A percentile compares a stretch with the other conserved stretches of the same genome.
Evolutionary conservation across 2,797 vertebrate species (phyloP).

Genomic region (Crossoptilon crossoptilon): DNA sequence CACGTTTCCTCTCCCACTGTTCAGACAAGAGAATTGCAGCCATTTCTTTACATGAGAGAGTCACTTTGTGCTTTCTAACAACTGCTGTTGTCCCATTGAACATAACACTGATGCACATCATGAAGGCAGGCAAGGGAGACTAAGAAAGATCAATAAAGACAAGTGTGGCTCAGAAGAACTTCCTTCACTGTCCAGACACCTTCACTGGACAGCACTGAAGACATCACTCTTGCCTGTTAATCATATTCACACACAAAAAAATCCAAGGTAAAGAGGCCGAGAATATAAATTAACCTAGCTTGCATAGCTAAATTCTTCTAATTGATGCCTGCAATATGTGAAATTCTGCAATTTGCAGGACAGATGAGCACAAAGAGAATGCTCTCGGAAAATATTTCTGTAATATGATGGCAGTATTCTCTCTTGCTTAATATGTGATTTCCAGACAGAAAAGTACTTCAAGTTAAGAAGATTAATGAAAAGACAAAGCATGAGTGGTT

Average conservation of each 20-base stretch:
- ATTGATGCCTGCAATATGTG: neutral
- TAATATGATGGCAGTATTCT: neutral
- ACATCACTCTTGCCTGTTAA: neutral
- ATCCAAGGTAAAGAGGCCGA: neutral
- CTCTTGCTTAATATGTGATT: neutral
- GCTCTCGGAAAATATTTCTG: neutral
- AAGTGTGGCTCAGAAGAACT: rapidly evolving
- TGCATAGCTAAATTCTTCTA: neutral
- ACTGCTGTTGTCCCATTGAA: neutral
- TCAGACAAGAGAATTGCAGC: neutral
- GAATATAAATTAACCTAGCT: neutral
- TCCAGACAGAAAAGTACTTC: neutral
- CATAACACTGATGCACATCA: rapidly evolving
- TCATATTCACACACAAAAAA: neutral
- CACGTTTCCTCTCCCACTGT: neutral
- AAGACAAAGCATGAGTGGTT: neutral
- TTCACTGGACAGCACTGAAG: neutral
- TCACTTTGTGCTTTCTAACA: neutral
- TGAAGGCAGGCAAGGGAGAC: neutral
- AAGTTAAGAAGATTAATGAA: constrained; percentile 9
- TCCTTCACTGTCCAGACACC: neutral
- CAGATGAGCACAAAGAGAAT: neutral
- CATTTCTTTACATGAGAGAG: neutral
- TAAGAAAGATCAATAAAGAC: rapidly evolving
- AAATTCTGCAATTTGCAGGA: neutral